Evolutionary conservation across 2,113 vertebrate species (phyloP).

Genomic region (Gymnorhina tibicen): DNA sequence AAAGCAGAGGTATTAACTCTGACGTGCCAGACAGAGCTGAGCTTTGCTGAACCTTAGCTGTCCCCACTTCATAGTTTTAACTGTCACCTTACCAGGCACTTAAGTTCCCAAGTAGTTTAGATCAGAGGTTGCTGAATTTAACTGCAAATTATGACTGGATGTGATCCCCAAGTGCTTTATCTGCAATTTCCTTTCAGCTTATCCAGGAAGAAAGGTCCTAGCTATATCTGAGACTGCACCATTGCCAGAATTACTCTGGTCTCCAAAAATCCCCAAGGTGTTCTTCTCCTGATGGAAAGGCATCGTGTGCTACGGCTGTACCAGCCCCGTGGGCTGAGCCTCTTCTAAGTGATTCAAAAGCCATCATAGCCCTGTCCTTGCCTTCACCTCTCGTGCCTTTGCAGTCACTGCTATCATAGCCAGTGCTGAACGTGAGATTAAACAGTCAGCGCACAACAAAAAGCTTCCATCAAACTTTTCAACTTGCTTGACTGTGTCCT

Average conservation of each 20-base stretch:
- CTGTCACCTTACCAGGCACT: not conserved
- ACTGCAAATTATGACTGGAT: not conserved
- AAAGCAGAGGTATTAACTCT: not conserved
- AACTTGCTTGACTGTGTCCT: not conserved
- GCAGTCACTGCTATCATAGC: not conserved
- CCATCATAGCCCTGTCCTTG: not conserved
- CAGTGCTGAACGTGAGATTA: not conserved
- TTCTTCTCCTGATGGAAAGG: not conserved
- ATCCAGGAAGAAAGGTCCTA: not conserved
- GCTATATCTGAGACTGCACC: not conserved
- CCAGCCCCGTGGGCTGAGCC: not conserved
- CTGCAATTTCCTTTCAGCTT: not conserved
- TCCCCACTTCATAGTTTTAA: not conserved
- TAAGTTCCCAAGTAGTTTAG: not conserved
- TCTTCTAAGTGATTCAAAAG: not conserved
- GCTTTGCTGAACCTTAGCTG: not conserved
- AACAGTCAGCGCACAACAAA: not conserved
- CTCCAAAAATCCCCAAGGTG: not conserved
- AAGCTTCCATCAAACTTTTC: not conserved
- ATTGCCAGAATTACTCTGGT: not conserved
- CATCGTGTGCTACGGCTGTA: fast-evolving
- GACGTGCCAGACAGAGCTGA: not conserved
- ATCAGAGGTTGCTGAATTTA: not conserved
- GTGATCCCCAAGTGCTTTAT: not conserved
- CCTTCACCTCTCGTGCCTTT: not conserved